Evolutionary conservation across 2,888 invertebrate genomes (phyloP).

Genomic region (Apodemia duryi): DNA sequence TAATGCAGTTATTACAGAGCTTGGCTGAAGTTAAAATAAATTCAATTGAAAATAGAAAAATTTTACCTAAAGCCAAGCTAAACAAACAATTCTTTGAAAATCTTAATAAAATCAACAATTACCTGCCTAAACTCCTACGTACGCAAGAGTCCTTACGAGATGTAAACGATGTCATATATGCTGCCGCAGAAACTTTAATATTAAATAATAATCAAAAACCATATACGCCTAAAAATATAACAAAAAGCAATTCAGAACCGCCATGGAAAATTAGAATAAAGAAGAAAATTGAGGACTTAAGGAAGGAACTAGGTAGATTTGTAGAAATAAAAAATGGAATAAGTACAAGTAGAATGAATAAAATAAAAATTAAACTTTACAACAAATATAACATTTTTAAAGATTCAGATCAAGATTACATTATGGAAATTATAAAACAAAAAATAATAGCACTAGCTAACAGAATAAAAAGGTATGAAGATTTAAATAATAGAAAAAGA

Average conservation of each 20-base stretch:
- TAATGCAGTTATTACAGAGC: too few relatives aligned
- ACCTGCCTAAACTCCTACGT: slow-evolving; percentile 17
- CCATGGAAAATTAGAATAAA: too few relatives aligned
- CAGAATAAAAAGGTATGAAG: slow-evolving; percentile 14
- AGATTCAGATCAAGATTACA: slow-evolving; percentile 11
- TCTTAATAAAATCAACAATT: slow-evolving; percentile 15
- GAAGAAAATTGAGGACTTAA: not conserved
- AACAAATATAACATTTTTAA: too few relatives aligned
- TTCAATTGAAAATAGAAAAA: not conserved
- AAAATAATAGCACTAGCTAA: slow-evolving; percentile 17
- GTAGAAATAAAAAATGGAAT: not conserved
- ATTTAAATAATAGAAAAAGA: slow-evolving; percentile 5
- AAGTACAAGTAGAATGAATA: slow-evolving; percentile 18
- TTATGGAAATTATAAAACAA: slow-evolving; percentile 16
- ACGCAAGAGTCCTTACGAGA: slow-evolving; percentile 5
- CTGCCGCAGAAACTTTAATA: slow-evolving; percentile 20
- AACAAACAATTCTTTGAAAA: slow-evolving; percentile 17
- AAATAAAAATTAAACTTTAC: slow-evolving; percentile 8
- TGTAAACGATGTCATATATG: slow-evolving; percentile 17
- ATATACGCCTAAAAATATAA: not conserved
- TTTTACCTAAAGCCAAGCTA: slow-evolving; percentile 15
- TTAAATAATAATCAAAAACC: slow-evolving; percentile 19
- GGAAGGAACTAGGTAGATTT: slow-evolving; percentile 6
- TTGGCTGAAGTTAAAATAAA: not conserved
- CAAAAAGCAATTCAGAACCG: slow-evolving; percentile 11